Conservation (phyloP, 2,797 vertebrate genomes). For the Limosa lapponica region DNA sequence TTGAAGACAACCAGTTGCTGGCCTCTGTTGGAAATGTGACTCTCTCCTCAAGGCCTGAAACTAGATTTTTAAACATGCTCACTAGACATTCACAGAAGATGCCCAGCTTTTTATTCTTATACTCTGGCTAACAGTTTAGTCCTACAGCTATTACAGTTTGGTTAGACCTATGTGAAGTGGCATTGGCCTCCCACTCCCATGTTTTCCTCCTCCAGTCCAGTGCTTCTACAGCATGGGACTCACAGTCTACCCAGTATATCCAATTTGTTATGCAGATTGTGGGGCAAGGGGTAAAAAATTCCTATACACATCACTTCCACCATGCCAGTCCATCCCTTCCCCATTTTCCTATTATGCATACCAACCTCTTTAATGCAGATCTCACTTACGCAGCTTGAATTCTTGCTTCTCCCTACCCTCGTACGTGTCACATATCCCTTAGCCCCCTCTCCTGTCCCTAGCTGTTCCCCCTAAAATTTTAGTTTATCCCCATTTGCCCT, state of each 20-base stretch:
- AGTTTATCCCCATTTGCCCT: neutral
- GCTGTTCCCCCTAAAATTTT: neutral
- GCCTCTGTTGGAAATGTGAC: neutral
- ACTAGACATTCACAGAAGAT: neutral
- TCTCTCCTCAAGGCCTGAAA: neutral
- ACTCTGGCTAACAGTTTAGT: neutral
- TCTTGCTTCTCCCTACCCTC: neutral
- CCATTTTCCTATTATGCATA: neutral
- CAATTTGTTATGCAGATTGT: neutral
- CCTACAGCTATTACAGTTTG: neutral
- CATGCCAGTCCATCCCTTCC: neutral
- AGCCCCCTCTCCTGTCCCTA: neutral
- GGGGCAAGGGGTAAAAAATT: neutral
- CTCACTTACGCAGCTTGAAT: neutral
- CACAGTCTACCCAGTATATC: neutral
- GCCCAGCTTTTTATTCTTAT: neutral
- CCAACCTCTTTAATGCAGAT: neutral
- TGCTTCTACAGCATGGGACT: neutral
- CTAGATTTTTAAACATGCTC: neutral
- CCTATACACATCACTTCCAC: neutral
- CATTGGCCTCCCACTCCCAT: neutral
- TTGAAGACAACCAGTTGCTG: neutral
- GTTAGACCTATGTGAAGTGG: neutral
- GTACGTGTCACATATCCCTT: neutral
- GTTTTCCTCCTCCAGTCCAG: neutral